A percentile compares a stretch with the other conserved stretches of the same genome.
Conservation (phyloP, 2,113 vertebrate genomes). For the Dermatemys mawii region DNA sequence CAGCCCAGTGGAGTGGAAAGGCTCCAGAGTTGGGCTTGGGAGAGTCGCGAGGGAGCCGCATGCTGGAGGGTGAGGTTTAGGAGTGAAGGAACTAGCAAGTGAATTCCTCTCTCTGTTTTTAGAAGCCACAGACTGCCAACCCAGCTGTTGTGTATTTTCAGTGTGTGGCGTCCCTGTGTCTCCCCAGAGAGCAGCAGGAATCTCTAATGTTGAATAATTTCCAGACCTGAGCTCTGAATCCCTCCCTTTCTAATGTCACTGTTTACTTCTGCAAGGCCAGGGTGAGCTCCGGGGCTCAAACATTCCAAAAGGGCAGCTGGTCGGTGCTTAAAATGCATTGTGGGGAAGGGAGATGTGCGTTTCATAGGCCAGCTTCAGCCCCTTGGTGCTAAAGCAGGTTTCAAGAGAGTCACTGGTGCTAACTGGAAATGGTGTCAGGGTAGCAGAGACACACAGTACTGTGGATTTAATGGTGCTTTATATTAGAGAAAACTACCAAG, state of each 20-base stretch:
- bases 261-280: constrained; percentile 3
- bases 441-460: constrained; percentile 48
- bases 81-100: not conserved
- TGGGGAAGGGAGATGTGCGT: not conserved
- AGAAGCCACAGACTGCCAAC: constrained; percentile 30
- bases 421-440: constrained; percentile 31
- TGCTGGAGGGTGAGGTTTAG: not conserved
- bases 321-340: not conserved
- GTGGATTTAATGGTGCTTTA: constrained; percentile 73
- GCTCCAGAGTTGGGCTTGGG: not conserved
- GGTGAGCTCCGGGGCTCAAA: not conserved
- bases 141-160: constrained; percentile 14
- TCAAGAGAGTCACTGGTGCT: constrained; percentile 55
- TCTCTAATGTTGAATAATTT: constrained; percentile 36
- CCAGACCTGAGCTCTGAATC: constrained; percentile 7
- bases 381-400: constrained; percentile 67
- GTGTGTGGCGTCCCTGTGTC: not conserved
- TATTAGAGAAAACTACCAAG: constrained; percentile 42
- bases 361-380: not conserved
- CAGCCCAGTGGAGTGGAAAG: not conserved
- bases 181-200: constrained; percentile 20
- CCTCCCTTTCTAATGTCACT: constrained; percentile 17
- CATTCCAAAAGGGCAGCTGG: not conserved
- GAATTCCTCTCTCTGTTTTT: not conserved
- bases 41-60: not conserved